phyloP scores from a whole-genome alignment of 2,888 invertebrate genomes.

The Drosophila lutescens region DNA sequence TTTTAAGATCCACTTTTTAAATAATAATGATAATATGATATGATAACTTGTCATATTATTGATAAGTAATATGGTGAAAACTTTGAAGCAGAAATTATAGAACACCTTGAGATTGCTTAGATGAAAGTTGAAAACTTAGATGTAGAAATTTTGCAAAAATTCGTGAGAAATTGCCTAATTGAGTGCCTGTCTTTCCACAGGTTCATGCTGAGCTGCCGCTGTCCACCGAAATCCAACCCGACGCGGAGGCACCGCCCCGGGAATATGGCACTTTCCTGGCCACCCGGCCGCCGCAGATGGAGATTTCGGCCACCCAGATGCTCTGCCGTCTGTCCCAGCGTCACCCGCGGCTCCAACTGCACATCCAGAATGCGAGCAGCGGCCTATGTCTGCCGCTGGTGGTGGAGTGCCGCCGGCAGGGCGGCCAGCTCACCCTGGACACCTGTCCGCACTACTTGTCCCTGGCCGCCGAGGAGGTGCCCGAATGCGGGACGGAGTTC shows the following conservation, averaged over 20 bases:
- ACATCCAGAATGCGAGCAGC: slow-evolving; percentile 89
- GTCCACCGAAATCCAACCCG: slow-evolving; percentile 63
- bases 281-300: slow-evolving; percentile 88
- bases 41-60: no score
- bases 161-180: not conserved
- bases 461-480: slow-evolving; percentile 87
- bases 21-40: no score
- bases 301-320: slow-evolving; percentile 87
- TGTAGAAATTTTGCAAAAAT: no score
- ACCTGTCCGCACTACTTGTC: slow-evolving; percentile 90
- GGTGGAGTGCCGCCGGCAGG: slow-evolving; percentile 84
- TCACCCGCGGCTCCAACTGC: slow-evolving; percentile 71
- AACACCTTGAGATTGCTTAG: no score
- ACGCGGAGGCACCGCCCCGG: slow-evolving; percentile 85
- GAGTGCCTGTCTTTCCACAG: slow-evolving; percentile 83
- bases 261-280: slow-evolving; percentile 88
- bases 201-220: slow-evolving; percentile 89
- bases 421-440: slow-evolving; percentile 88
- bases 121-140: no score
- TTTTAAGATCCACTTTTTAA: no score
- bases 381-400: slow-evolving; percentile 87
- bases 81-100: no score
- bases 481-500: slow-evolving; percentile 87
- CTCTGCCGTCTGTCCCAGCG: slow-evolving; percentile 86
- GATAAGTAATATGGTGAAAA: no score